Percentiles rank a stretch among this genome's conserved stretches.
Conservation (phyloP, 2,888 invertebrate genomes). For the Opisthograptis luteolata region DNA sequence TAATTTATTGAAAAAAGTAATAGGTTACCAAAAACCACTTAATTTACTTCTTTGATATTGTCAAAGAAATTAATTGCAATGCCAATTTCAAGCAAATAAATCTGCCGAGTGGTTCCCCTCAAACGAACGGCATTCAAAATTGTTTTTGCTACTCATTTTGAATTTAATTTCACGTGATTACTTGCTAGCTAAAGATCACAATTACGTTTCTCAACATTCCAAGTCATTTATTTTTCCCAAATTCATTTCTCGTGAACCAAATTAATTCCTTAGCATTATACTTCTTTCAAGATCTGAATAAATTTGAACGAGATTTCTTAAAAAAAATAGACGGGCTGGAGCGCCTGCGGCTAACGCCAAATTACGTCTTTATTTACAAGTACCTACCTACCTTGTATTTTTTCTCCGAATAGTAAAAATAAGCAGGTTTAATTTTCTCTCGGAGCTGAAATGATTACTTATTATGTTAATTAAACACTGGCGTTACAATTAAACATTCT, state of each 20-base stretch:
- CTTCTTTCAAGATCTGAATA: slow-evolving; percentile 79
- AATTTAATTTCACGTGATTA: slow-evolving; percentile 58
- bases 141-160: slow-evolving; percentile 55
- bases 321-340: slow-evolving; percentile 68
- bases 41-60: slow-evolving; percentile 14
- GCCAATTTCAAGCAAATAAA: slow-evolving; percentile 20
- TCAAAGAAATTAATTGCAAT: slow-evolving; percentile 20
- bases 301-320: slow-evolving; percentile 76
- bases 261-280: slow-evolving; percentile 80
- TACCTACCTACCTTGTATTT: slow-evolving; percentile 43
- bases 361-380: slow-evolving; percentile 81
- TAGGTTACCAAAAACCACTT: slow-evolving; percentile 7
- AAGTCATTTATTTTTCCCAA: slow-evolving; percentile 75
- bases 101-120: slow-evolving; percentile 21
- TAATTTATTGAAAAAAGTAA: slow-evolving; percentile 2
- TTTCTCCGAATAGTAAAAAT: slow-evolving; percentile 20
- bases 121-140: slow-evolving; percentile 47
- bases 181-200: slow-evolving; percentile 65
- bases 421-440: slow-evolving; percentile 23
- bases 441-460: slow-evolving; percentile 14
- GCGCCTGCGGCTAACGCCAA: slow-evolving; percentile 76
- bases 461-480: slow-evolving; percentile 31
- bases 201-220: slow-evolving; percentile 73
- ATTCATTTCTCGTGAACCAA: slow-evolving; percentile 74
- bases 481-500: slow-evolving; percentile 26